Conservation (phyloP, 2,113 vertebrate species). For the Chaenocephalus aceratus region DNA sequence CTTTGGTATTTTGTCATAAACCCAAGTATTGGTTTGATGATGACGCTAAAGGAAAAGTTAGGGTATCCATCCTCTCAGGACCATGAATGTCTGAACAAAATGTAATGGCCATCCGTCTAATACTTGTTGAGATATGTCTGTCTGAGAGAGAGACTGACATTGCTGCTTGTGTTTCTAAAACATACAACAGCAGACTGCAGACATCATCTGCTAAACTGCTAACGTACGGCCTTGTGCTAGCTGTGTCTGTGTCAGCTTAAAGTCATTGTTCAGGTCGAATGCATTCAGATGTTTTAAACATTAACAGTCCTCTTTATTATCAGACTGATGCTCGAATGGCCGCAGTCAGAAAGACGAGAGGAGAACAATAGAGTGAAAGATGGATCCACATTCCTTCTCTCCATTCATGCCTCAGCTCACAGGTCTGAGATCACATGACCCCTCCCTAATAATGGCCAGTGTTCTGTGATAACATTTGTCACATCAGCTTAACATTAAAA, state of each 20-base stretch:
- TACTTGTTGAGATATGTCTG: neutral
- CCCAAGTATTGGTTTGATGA: neutral
- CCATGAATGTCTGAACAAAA: neutral
- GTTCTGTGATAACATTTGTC: neutral
- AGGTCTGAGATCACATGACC: constrained; percentile 63
- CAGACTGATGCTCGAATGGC: constrained; percentile 26
- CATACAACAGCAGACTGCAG: neutral
- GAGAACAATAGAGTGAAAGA: constrained; percentile 52
- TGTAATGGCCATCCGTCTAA: neutral
- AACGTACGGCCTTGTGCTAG: neutral
- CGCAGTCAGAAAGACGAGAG: constrained; percentile 18
- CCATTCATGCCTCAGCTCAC: constrained; percentile 54
- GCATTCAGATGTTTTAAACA: constrained; percentile 48
- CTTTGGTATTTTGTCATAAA: neutral
- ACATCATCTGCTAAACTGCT: constrained; percentile 27
- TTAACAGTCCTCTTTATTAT: constrained; percentile 36
- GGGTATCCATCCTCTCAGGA: neutral
- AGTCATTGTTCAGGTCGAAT: constrained; percentile 35
- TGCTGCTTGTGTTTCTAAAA: neutral
- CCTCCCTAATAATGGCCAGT: neutral
- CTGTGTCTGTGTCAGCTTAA: constrained; percentile 37
- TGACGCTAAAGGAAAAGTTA: neutral
- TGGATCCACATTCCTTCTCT: constrained; percentile 63
- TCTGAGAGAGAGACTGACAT: neutral
- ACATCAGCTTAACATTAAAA: neutral